A percentile compares a stretch with the other conserved stretches of the same genome.
phyloP scores from a whole-genome alignment of 2,888 invertebrate species.

The Acleris holmiana region DNA sequence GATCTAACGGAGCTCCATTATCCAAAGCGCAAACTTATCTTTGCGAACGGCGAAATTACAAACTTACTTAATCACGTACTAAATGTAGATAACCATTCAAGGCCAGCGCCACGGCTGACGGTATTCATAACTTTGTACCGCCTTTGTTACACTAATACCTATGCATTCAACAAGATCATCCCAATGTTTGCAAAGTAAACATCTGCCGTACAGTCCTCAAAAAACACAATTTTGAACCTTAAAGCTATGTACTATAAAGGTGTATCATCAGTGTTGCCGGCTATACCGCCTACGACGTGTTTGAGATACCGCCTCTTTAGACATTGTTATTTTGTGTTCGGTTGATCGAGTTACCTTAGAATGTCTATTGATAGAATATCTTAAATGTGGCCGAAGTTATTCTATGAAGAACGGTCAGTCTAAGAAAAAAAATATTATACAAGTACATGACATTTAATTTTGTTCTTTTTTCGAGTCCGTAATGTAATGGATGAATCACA shows the following conservation, averaged over 20 bases:
- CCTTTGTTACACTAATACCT: slow-evolving; percentile 65
- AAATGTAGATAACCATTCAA: slow-evolving; percentile 1
- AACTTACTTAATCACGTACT: slow-evolving; percentile 4
- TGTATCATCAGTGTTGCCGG: background rate
- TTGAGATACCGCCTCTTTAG: slow-evolving; percentile 45
- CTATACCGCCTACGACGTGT: slow-evolving; percentile 51
- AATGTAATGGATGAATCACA: too few species aligned
- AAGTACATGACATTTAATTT: background rate
- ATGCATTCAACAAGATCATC: slow-evolving; percentile 50
- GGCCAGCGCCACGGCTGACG: background rate
- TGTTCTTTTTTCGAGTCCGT: too few species aligned
- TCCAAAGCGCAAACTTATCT: slow-evolving; percentile 39
- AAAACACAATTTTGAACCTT: background rate
- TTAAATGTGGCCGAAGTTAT: slow-evolving; percentile 3
- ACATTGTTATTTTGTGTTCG: slow-evolving; percentile 40
- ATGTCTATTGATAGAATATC: slow-evolving; percentile 17
- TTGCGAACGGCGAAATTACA: slow-evolving; percentile 1
- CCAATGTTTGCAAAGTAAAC: slow-evolving; percentile 59
- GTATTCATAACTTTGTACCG: slow-evolving; percentile 37
- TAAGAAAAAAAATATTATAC: background rate
- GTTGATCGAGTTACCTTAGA: slow-evolving; percentile 37
- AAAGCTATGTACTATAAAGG: background rate
- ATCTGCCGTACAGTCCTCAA: slow-evolving; percentile 57
- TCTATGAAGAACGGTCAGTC: background rate
- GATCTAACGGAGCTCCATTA: slow-evolving; percentile 52